A percentile compares a stretch with the other conserved stretches of the same genome.
Conservation (phyloP, 2,888 invertebrate species). For the Pristionchus fissidentatus region DNA sequence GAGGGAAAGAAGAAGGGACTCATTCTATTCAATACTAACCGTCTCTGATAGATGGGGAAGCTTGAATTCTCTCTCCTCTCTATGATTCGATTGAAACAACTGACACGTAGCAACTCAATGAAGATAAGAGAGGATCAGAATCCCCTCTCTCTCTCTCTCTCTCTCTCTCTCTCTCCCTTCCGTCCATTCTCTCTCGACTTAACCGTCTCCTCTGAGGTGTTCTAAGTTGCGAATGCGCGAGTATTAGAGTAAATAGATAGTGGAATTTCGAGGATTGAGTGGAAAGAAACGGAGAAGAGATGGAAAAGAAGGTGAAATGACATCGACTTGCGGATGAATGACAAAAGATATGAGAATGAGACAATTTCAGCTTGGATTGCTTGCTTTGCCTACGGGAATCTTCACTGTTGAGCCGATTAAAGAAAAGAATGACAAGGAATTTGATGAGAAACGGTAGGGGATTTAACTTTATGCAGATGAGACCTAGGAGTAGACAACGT, state of each 20-base stretch:
- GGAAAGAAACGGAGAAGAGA: constrained; percentile 16
- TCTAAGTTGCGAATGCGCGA: constrained; percentile 34
- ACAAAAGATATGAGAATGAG: constrained; percentile 7
- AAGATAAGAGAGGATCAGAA: neutral
- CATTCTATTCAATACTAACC: neutral
- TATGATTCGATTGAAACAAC: constrained; percentile 11
- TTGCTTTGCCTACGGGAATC: constrained; percentile 69
- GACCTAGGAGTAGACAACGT: neutral
- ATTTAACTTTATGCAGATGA: too few species aligned
- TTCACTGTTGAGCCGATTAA: constrained; percentile 60
- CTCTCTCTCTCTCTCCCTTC: neutral
- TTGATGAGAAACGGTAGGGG: constrained; percentile 1
- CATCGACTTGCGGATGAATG: neutral
- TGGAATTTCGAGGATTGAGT: constrained; percentile 4
- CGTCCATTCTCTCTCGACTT: neutral
- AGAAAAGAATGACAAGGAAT: neutral
- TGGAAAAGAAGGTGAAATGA: neutral
- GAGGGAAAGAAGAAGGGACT: neutral
- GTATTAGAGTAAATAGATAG: constrained; percentile 21
- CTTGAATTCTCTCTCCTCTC: neutral
- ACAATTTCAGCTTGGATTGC: constrained; percentile 67
- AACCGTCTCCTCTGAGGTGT: neutral
- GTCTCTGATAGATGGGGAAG: neutral
- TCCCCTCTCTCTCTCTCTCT: neutral
- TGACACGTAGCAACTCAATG: too few species aligned